phyloP scores from a whole-genome alignment of 2,797 vertebrate genomes.

The Pipistrellus pipistrellus region DNA sequence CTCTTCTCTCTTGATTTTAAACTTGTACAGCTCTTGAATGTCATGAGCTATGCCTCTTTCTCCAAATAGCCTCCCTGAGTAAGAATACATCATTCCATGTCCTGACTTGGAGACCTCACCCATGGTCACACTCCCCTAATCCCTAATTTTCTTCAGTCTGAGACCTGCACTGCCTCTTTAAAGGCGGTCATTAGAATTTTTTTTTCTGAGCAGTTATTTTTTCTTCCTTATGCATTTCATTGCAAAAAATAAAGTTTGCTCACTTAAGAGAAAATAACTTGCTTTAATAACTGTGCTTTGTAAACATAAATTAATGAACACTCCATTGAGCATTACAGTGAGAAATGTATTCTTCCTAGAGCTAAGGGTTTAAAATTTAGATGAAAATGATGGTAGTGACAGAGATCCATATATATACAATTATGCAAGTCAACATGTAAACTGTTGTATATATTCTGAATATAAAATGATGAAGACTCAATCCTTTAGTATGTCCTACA shows the following conservation, averaged over 20 bases:
- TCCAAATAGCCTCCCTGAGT: neutral
- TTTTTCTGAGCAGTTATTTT: conserved; percentile 41
- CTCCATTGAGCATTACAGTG: neutral
- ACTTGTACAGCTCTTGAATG: neutral
- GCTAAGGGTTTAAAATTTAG: conserved; percentile 24
- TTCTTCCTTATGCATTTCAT: conserved; percentile 28
- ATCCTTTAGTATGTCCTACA: neutral
- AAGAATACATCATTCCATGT: conserved; percentile 25
- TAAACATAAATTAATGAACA: conserved; percentile 44
- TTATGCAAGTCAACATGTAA: neutral
- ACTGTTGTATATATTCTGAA: neutral
- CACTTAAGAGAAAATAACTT: conserved; percentile 39
- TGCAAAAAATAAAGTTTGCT: conserved; percentile 48
- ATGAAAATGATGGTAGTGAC: neutral
- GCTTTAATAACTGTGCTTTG: conserved; percentile 30
- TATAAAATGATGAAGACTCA: neutral
- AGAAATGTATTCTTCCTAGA: conserved; percentile 18
- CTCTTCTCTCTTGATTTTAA: neutral
- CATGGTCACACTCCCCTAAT: neutral
- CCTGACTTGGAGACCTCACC: neutral
- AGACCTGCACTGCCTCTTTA: neutral
- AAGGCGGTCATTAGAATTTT: neutral
- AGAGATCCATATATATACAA: neutral
- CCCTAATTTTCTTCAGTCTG: neutral
- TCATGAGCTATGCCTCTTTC: neutral